These are phyloP conservation scores for Arctia plantaginis DNA, from an alignment of 2,888 invertebrate species.

Conservation along the genomic window DNA sequence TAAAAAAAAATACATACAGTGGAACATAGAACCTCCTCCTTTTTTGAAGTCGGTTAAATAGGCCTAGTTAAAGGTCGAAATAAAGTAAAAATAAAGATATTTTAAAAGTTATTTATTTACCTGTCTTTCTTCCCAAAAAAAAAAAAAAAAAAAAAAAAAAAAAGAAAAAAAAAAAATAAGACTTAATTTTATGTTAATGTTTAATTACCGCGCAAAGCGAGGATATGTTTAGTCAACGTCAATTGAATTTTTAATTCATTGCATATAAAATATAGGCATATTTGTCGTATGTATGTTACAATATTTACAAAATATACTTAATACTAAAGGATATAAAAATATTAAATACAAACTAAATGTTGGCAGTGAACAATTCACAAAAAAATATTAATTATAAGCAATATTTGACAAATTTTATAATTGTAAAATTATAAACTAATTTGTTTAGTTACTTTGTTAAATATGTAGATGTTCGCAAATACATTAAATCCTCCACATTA, in stretches of 20 bases:
- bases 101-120: conserved; percentile 56
- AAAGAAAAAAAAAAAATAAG: conserved; percentile 38
- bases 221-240: background rate
- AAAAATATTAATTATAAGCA: conserved; percentile 22
- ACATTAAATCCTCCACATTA: background rate
- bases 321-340: conserved; percentile 11
- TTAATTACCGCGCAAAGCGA: background rate
- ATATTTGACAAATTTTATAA: conserved; percentile 23
- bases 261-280: background rate
- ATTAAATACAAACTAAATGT: conserved; percentile 28
- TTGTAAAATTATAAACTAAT: background rate
- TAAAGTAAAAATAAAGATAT: background rate
- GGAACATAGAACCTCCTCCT: too few relatives aligned
- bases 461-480: background rate
- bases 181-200: background rate
- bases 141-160: conserved; percentile 43
- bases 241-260: background rate
- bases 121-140: conserved; percentile 49
- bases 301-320: conserved; percentile 7
- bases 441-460: background rate
- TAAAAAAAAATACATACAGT: too few relatives aligned
- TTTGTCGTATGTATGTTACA: background rate
- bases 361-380: conserved; percentile 39
- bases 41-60: too few relatives aligned
- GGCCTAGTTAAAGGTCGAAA: background rate